Conservation (phyloP, 2,797 vertebrate genomes). For the Amazona finschi region DNA sequence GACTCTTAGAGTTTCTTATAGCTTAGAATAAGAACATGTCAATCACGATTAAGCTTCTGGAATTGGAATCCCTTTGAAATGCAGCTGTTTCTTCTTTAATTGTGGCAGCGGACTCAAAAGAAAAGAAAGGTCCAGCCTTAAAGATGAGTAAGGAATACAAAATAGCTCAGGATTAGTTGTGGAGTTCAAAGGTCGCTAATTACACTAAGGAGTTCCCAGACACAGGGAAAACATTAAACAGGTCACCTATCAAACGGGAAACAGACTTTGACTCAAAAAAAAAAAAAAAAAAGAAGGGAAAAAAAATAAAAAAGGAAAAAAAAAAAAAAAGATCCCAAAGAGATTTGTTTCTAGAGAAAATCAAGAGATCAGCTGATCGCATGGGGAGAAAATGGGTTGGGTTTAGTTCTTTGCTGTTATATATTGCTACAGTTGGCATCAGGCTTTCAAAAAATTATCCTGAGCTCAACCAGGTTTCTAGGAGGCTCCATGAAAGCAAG, state of each 20-base stretch:
- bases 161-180: constrained; percentile 85
- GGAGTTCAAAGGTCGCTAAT: constrained; percentile 86
- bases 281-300: not conserved
- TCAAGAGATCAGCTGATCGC: constrained; percentile 72
- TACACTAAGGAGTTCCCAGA: constrained; percentile 88
- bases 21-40: constrained; percentile 87
- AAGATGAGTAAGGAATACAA: constrained; percentile 88
- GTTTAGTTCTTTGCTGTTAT: constrained; percentile 37
- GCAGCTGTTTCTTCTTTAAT: constrained; percentile 90
- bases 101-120: constrained; percentile 83
- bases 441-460: constrained; percentile 1
- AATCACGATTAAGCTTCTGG: constrained; percentile 88
- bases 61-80: constrained; percentile 89
- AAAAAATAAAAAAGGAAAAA: not conserved
- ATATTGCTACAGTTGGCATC: constrained; percentile 38
- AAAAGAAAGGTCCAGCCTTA: constrained; percentile 86
- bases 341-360: constrained; percentile 78
- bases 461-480: constrained; percentile 34
- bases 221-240: constrained; percentile 87
- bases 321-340: constrained; percentile 73
- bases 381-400: constrained; percentile 58
- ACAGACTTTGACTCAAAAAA: constrained; percentile 79
- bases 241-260: constrained; percentile 85
- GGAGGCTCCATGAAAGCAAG: not conserved
- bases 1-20: constrained; percentile 86